These are phyloP conservation scores for Enteromius thamalakanensis DNA, from an alignment of 2,797 vertebrate genomes.

Conservation along the genomic window DNA sequence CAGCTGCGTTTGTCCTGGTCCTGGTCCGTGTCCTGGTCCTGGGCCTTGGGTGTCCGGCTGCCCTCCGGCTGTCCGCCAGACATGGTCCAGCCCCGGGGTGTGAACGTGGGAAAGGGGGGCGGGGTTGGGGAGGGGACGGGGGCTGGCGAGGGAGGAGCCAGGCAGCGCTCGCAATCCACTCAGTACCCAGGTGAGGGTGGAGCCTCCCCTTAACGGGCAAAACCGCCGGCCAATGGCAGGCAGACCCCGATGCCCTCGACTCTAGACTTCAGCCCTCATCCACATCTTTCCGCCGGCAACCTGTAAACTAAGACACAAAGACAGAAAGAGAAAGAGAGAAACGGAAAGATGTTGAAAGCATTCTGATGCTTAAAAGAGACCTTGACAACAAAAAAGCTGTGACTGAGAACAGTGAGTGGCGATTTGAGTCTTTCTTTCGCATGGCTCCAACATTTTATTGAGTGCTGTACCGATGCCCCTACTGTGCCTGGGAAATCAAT, in stretches of 20 bases:
- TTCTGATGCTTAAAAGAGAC: constrained; percentile 39
- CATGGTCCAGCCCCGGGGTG: constrained; percentile 82
- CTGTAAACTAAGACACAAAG: constrained; percentile 74
- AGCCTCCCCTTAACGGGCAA: constrained; percentile 67
- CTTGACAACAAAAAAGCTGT: constrained; percentile 39
- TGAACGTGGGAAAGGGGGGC: constrained; percentile 68
- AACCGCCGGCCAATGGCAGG: constrained; percentile 71
- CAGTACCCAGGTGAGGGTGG: constrained; percentile 68
- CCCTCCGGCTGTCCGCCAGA: constrained; percentile 86
- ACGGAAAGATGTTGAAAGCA: constrained; percentile 34
- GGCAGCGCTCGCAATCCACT: constrained; percentile 64
- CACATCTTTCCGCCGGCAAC: constrained; percentile 73
- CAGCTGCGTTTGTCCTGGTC: constrained; percentile 69
- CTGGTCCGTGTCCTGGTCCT: constrained; percentile 73
- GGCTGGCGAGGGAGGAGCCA: constrained; percentile 56
- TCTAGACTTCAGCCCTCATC: constrained; percentile 77
- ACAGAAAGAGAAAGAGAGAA: constrained; percentile 58
- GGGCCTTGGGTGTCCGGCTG: constrained; percentile 79
- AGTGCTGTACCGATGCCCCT: constrained; percentile 42
- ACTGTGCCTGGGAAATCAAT: constrained; percentile 47
- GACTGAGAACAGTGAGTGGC: background rate
- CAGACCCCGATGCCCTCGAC: constrained; percentile 73
- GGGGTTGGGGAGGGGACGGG: constrained; percentile 60
- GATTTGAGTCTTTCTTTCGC: constrained; percentile 29
- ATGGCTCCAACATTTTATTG: constrained; percentile 47